phyloP scores from a whole-genome alignment of 2,797 vertebrate species.

The Meda fulgida region DNA sequence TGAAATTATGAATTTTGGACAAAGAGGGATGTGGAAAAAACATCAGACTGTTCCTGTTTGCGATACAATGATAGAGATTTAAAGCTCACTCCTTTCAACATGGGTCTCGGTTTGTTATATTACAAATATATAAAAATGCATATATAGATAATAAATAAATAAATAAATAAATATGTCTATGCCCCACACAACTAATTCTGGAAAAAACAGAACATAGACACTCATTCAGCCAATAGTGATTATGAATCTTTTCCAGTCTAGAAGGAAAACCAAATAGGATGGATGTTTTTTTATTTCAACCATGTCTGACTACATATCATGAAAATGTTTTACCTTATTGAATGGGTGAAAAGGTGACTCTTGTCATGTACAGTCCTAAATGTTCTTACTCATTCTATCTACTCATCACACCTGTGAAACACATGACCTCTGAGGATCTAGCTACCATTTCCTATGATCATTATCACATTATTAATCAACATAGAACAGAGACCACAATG shows the following conservation, averaged over 20 bases:
- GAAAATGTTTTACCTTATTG: not conserved
- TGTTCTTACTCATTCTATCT: not conserved
- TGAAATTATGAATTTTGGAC: not conserved
- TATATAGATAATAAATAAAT: no score
- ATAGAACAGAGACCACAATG: conserved; percentile 59
- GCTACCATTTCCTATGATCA: conserved; percentile 73
- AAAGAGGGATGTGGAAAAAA: not conserved
- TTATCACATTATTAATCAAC: conserved; percentile 73
- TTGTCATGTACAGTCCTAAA: not conserved
- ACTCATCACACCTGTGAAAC: conserved; percentile 67
- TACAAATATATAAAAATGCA: no score
- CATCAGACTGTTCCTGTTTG: not conserved
- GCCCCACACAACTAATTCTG: not conserved
- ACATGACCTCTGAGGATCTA: conserved; percentile 74
- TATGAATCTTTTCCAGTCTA: not conserved
- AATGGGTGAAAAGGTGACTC: not conserved
- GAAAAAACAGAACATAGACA: not conserved
- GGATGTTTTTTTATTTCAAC: not conserved
- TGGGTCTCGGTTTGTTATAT: no score
- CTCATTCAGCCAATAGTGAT: not conserved
- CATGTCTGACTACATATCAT: not conserved
- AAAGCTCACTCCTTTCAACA: not conserved
- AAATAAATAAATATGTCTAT: no score
- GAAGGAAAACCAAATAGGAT: not conserved
- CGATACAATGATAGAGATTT: not conserved